These are phyloP conservation scores for Eupithecia centaureata DNA, from an alignment of 2,888 invertebrate genomes.

Conservation along the genomic window DNA sequence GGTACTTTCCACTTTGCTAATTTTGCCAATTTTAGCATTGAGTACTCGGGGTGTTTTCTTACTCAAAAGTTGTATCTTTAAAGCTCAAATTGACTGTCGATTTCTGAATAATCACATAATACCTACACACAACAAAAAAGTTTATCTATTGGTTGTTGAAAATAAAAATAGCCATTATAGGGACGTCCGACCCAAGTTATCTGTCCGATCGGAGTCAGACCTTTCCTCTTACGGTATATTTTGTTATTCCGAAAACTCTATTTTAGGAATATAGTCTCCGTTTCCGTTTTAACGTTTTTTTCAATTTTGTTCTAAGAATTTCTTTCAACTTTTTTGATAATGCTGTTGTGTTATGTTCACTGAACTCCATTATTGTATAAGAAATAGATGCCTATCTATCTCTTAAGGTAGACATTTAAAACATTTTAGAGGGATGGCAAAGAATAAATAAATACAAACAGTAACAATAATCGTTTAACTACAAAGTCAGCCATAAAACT, in stretches of 20 bases:
- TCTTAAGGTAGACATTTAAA: too few species aligned
- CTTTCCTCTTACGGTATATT: neutral
- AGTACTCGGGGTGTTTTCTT: neutral
- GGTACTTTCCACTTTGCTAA: neutral
- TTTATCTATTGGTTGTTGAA: neutral
- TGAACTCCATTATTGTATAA: neutral
- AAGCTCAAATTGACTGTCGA: too few species aligned
- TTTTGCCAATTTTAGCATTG: neutral
- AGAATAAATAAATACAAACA: neutral
- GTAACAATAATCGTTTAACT: neutral
- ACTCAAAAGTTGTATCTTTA: too few species aligned
- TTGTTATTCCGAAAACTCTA: neutral
- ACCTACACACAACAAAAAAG: neutral
- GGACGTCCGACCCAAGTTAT: neutral
- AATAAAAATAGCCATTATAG: neutral
- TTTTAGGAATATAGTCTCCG: neutral
- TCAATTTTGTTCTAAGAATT: neutral
- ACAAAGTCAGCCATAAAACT: neutral
- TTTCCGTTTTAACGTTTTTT: neutral
- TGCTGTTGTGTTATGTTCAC: neutral
- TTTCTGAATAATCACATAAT: neutral
- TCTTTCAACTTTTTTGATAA: neutral
- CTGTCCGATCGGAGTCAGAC: neutral
- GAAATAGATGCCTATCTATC: too few species aligned
- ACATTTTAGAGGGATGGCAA: too few species aligned